phyloP scores from a whole-genome alignment of 2,797 vertebrate genomes.

The Halcyon chelicuti region DNA sequence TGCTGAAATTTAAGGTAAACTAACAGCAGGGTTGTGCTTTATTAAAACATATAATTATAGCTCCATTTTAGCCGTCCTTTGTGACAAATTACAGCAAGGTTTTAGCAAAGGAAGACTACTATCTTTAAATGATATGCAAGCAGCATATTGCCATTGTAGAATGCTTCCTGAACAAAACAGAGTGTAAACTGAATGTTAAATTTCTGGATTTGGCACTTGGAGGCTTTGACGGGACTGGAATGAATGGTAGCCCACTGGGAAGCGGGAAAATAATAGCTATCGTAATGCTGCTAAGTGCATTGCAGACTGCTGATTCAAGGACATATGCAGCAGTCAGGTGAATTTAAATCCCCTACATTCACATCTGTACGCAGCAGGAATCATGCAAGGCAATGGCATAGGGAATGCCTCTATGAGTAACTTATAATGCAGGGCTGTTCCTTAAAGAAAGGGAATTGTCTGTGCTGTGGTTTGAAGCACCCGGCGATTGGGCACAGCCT shows the following conservation, averaged over 20 bases:
- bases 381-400: constrained; percentile 6
- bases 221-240: neutral
- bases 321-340: constrained; percentile 40
- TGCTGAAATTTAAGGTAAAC: neutral
- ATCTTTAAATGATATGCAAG: neutral
- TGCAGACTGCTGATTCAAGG: constrained; percentile 59
- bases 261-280: neutral
- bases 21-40: neutral
- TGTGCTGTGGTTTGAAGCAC: constrained; percentile 33
- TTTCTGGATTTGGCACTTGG: neutral
- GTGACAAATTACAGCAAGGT: neutral
- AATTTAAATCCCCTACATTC: constrained; percentile 55
- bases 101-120: neutral
- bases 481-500: neutral
- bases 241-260: neutral
- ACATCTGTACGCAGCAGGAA: constrained; percentile 42
- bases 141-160: neutral
- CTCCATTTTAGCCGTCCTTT: neutral
- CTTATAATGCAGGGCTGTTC: constrained; percentile 61
- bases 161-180: neutral
- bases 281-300: neutral
- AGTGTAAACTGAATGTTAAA: constrained; percentile 53
- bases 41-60: neutral
- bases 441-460: constrained; percentile 50
- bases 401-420: constrained; percentile 61